Evolutionary conservation across 2,888 invertebrate species (phyloP).

Genomic region (Caenorhabditis afra): DNA sequence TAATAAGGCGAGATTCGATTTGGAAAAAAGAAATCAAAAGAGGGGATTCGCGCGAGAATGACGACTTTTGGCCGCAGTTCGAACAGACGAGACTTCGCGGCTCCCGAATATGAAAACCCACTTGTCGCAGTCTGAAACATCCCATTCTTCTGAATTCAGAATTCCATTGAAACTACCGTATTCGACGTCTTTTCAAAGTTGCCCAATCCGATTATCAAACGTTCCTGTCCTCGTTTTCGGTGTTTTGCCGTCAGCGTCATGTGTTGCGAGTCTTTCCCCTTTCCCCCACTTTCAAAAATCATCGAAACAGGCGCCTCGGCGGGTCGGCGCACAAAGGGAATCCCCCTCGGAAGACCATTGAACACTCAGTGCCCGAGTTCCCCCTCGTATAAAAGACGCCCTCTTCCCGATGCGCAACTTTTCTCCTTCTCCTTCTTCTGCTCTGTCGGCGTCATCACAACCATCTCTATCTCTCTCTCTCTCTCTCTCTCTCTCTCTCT

Average conservation of each 20-base stretch:
- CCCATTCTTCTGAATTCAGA: too few species aligned
- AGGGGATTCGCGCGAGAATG: neutral
- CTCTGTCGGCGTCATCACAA: slow-evolving; percentile 10
- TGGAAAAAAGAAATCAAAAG: neutral
- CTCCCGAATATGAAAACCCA: too few species aligned
- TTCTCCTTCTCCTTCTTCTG: neutral
- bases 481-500: slow-evolving; percentile 14
- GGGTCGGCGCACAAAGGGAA: neutral
- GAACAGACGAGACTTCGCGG: too few species aligned
- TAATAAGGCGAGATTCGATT: neutral
- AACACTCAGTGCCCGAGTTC: neutral
- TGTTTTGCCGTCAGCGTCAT: neutral
- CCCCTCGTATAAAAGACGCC: neutral
- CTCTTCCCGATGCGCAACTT: neutral
- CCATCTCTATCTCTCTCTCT: neutral
- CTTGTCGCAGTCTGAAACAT: too few species aligned
- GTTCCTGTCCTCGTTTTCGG: neutral
- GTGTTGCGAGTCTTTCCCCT: neutral
- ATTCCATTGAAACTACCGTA: too few species aligned
- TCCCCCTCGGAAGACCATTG: neutral
- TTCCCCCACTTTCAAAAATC: slow-evolving; percentile 1
- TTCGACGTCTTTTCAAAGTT: neutral
- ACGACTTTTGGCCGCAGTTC: too few species aligned
- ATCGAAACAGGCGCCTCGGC: slow-evolving; percentile 3
- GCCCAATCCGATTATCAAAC: neutral